Conservation (phyloP, 2,888 invertebrate genomes). For the Sesia bembeciformis region DNA sequence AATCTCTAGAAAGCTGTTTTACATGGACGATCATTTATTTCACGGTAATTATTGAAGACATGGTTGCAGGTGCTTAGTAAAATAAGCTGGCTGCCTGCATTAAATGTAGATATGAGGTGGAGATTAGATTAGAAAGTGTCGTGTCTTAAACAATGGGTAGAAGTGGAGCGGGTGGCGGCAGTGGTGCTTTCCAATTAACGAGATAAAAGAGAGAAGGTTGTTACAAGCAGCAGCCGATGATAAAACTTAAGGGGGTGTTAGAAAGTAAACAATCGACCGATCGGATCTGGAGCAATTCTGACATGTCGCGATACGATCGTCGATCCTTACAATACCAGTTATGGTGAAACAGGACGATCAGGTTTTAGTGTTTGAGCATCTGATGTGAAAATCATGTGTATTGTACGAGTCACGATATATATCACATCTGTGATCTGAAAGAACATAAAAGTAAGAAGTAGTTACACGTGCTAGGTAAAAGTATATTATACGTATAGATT, state of each 20-base stretch:
- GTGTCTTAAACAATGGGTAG: constrained; percentile 47
- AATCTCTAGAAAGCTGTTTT: no score
- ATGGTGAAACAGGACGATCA: constrained; percentile 3
- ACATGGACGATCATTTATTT: no score
- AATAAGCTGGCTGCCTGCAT: constrained; percentile 27
- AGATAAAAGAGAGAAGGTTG: constrained; percentile 13
- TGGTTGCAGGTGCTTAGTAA: no score
- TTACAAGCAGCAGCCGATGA: not conserved
- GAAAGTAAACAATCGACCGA: constrained; percentile 35
- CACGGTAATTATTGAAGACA: no score
- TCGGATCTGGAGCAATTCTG: constrained; percentile 16
- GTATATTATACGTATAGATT: no score
- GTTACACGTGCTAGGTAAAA: no score
- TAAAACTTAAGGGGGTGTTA: constrained; percentile 7
- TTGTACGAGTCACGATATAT: no score
- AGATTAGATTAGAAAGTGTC: constrained; percentile 65
- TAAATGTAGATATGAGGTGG: constrained; percentile 40
- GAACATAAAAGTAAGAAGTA: no score
- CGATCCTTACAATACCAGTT: not conserved
- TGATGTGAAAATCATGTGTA: no score
- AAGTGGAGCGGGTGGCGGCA: constrained; percentile 45
- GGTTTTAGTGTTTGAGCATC: constrained; percentile 2
- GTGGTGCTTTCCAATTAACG: constrained; percentile 57
- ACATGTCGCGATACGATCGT: constrained; percentile 7
- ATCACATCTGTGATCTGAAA: no score